These are phyloP conservation scores for Drosophila koepferae DNA, from an alignment of 2,888 invertebrate genomes.

Conservation along the genomic window DNA sequence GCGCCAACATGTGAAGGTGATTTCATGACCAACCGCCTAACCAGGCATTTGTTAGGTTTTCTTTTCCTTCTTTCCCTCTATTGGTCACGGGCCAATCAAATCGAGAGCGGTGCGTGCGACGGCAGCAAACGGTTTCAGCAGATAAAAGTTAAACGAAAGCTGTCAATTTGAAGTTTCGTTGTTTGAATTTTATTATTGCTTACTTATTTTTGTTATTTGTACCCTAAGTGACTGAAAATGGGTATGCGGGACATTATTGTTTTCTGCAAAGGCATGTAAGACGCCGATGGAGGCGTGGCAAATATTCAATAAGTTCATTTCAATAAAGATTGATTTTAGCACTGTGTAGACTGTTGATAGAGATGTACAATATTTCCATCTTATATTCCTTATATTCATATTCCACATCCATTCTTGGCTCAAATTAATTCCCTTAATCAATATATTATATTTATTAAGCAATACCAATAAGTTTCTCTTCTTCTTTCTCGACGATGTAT, in stretches of 20 bases:
- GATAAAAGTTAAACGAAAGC: constrained; percentile 80
- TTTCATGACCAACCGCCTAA: constrained; percentile 66
- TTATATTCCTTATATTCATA: too few species aligned
- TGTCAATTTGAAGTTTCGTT: constrained; percentile 79
- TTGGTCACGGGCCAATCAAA: constrained; percentile 28
- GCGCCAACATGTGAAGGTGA: constrained; percentile 71
- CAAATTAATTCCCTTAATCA: too few species aligned
- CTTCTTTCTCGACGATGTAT: too few species aligned
- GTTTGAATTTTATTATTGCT: constrained; percentile 67
- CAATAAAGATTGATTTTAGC: too few species aligned
- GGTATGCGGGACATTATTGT: not conserved
- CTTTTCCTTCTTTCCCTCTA: constrained; percentile 1
- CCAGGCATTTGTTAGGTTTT: constrained; percentile 20
- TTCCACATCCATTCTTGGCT: too few species aligned
- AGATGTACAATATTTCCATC: too few species aligned
- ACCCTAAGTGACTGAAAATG: not conserved
- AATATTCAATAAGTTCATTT: too few species aligned
- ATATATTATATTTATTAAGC: too few species aligned
- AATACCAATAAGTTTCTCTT: not conserved
- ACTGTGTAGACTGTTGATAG: too few species aligned
- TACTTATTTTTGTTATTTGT: constrained; percentile 36
- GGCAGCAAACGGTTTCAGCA: constrained; percentile 61
- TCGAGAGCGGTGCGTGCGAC: constrained; percentile 32
- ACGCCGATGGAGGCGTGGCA: not conserved
- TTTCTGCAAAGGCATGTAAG: not conserved